Conservation (phyloP, 2,797 vertebrate genomes). For the Galaxias olidus region DNA sequence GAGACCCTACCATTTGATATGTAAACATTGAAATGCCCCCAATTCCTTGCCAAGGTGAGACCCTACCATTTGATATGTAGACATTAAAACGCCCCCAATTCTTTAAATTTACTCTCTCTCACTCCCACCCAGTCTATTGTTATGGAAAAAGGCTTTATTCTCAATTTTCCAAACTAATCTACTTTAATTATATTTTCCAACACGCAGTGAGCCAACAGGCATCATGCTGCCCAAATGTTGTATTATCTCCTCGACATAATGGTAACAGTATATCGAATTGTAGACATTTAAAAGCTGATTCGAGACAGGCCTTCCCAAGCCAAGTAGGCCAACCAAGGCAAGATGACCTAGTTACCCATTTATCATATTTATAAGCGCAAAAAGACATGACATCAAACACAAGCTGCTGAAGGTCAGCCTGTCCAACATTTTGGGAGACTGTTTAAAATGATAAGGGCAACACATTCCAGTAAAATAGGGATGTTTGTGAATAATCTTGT, state of each 20-base stretch:
- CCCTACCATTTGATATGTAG: not conserved
- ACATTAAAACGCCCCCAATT: not conserved
- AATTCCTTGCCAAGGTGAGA: too few species aligned
- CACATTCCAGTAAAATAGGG: too few species aligned
- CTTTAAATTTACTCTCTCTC: not conserved
- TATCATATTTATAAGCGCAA: too few species aligned
- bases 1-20: conserved; percentile 24
- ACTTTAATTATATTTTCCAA: conserved; percentile 11
- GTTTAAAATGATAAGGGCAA: too few species aligned
- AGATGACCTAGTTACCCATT: too few species aligned
- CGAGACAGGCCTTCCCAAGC: too few species aligned
- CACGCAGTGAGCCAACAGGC: conserved; percentile 13
- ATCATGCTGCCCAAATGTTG: conserved; percentile 26
- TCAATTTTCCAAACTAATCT: conserved; percentile 43
- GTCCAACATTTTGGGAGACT: not conserved
- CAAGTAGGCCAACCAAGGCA: too few species aligned
- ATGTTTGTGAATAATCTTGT: conserved; percentile 3
- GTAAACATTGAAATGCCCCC: not conserved
- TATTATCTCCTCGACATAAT: conserved; percentile 41
- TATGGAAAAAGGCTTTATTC: conserved; percentile 31
- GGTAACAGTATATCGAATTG: conserved; percentile 14
- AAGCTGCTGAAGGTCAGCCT: not conserved
- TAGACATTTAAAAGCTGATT: too few species aligned
- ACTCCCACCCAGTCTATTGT: conserved; percentile 9
- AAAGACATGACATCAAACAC: too few species aligned